Evolutionary conservation across 2,797 vertebrate genomes (phyloP), one percentile per base, ranked within the genome.

Genomic region (Lemur catta): DNA sequence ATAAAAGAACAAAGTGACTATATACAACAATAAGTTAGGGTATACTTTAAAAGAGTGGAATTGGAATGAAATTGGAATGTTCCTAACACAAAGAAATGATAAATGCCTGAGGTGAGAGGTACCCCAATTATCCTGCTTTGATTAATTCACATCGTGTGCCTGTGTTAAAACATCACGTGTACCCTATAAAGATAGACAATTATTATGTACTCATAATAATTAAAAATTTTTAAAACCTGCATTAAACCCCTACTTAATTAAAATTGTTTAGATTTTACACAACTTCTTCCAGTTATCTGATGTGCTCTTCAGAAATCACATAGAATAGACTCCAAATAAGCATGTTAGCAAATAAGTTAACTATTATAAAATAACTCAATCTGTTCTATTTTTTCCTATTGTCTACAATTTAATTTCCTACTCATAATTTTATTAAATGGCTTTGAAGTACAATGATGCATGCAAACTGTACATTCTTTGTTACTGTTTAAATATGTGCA

Each of bases 321-420:
- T 18, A 90, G 52, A 95, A 95, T 79, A 86, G 71, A 96, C 63
- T 84, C 33, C 33, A 97, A 92, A 94, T 80, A 97, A 95, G n/a
- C 61, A 95, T 93, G 22, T 79, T 97, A 96, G 72, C 33, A 97
- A 88, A 90, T 55, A 97, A 97, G 90, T 89, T 38, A 57, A 28
- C 17, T 92, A 74, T 95, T 96, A 93, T 93, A 89, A 46, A 93
- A 97, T 90, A 93, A 95, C 84, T 97, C 97, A 41, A 82, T 97
- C 46, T 97, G 30, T 97, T 93, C 41, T 48, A 71, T 90, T 94
- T 96, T 97, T 98, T 98, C 98, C 76, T 94, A 91, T 98, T 97
- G 97, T 65, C 50, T 94, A 75, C 22, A 48, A 57, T 78, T 95
- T 95, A 8, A 12, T 61, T 92, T 98, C 94, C 91, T 97, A 75